Percentiles rank a stretch among this genome's conserved stretches.
These are phyloP conservation scores for Clitarchus hookeri DNA, from an alignment of 2,888 invertebrate genomes.

Conservation along the genomic window DNA sequence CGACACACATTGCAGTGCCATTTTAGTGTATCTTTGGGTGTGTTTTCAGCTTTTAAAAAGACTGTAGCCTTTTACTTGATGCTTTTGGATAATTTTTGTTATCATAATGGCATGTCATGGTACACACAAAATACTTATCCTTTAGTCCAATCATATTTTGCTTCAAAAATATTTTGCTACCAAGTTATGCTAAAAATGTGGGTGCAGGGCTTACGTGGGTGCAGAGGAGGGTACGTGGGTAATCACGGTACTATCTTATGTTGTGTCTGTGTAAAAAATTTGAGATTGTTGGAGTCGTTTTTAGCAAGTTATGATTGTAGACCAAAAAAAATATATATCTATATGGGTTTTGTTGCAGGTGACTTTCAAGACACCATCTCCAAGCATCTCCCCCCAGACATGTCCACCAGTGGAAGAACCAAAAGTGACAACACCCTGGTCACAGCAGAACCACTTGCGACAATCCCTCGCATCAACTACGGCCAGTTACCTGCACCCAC, in stretches of 20 bases:
- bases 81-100: no score
- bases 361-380: conserved; percentile 60
- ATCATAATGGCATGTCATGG: no score
- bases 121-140: no score
- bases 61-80: no score
- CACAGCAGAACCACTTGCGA: not conserved
- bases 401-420: conserved; percentile 1
- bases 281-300: not conserved
- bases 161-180: no score
- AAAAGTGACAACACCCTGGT: not conserved
- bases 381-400: conserved; percentile 44
- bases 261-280: not conserved
- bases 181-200: no score
- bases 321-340: not conserved
- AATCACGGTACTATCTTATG: not conserved
- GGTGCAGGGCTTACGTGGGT: no score
- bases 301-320: not conserved
- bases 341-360: conserved; percentile 54
- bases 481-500: not conserved
- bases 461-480: not conserved
- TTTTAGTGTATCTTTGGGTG: no score
- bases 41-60: no score
- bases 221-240: no score
- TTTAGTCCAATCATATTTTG: no score
- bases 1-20: no score